Evolutionary conservation across 1,140 invertebrate species (phyloP), one percentile per base, ranked within the genome.

Genomic region (Ceratosolen solmsi): DNA sequence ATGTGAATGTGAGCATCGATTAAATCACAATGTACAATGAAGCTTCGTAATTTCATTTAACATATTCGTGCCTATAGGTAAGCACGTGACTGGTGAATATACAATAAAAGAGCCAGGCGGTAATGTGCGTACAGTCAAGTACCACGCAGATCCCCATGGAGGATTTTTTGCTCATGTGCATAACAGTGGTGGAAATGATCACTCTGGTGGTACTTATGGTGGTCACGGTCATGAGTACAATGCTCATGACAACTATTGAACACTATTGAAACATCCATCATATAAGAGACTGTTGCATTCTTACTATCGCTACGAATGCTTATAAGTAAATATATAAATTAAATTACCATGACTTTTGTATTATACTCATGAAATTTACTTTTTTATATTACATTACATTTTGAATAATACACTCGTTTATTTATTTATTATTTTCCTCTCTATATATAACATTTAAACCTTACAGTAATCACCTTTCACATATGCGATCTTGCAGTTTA

Each of bases 51-150:
- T 30, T 27, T 4, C 20, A 63, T 30, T 27, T 25, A 41, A 20
- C 1, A 15, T 46, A 25, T 65, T 36, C 17, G 2, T 72, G 15
- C 58, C 33, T 33, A 8, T 27, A 90, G 89, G 88, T 25, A 87
- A 90, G 73, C 84, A 88, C n/a, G 87, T 90, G 0, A 78, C 92
- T 90, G 95, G 95, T 84, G 94, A 96, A 86, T 96, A 96, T 90
- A 95, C 94, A 11, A 90, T 96, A 84, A 95, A 95, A 82, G 95
- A 96, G 87, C 95, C 95, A 54, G 95, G 96, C 90, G 95, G 95
- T 77, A 95, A 95, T 77, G 93, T 95, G 72, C 93, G 95, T 81
- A 95, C 94, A 1, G 95, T 96, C 30, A 93, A 95, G 89, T 96
- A 96, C 89, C 93, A 94, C 68, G 95, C 95, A n/a, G 95, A 96